Base-by-base conservation (phyloP, 2,888 invertebrate species). In the Sesia apiformis region DNA sequence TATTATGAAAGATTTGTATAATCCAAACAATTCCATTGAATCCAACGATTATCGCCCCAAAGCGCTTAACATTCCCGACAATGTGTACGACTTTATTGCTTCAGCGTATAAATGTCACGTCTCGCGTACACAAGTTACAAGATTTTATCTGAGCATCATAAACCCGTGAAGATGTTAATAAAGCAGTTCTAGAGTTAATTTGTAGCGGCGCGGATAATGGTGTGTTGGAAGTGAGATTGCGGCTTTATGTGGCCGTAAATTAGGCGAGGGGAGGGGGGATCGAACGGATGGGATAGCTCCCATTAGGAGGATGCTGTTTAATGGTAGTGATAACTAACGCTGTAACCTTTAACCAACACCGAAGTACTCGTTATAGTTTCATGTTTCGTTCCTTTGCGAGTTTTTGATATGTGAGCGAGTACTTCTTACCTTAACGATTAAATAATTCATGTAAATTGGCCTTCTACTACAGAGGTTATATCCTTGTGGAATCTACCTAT, bases 201-300 rank as follows among this genome's bases (percentile, higher is more conserved):
- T 57, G 74, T 70, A 70, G 66, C 69, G 63, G 62, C 63, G 56
- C 59, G 67, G 69, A 70, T 74, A 77, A 76, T 72, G 76, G 76
- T 65, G 72, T 74, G 71, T 70, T 65, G 66, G 63, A 61, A 69
- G 67, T 63, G 69, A 75, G 76, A 78, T 77, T 78, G 77, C 72
- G 68, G 69, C 64, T 71, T 73, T 75, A 74, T 74, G 74, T 66
- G 72, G 59, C 63, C 69, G 68, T 78, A 75, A 77, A 78, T 78
- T 76, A 74, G 52, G 46, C 46, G 46, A 46, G 46, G 39, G 38
- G 23, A 46, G 6, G 52, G 8, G 49, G 38, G n/a, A 51, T 46
- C 23, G 23, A 46, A 23, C 46, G 50, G 50, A 50, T 57, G 40
- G 52, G 46, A 52, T 49, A 46, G 52, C 43, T 50, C 41, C 55